Evolutionary conservation across 2,888 invertebrate genomes (phyloP).

Genomic region (Pycnomerus fuliginosus): DNA sequence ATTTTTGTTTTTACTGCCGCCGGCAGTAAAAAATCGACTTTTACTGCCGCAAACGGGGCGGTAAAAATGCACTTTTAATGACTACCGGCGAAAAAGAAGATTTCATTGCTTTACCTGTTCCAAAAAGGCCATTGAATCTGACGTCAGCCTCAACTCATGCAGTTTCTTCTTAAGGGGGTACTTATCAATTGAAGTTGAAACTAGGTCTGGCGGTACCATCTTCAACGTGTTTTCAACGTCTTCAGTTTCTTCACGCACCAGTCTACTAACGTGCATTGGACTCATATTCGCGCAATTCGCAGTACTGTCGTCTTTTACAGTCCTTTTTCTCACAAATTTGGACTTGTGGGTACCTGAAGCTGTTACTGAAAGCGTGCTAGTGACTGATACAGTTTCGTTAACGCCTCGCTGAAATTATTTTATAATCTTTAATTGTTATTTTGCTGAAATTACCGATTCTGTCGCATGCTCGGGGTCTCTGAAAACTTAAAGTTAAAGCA

Average conservation of each 20-base stretch:
- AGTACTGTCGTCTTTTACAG: constrained; percentile 16
- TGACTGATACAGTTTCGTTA: constrained; percentile 26
- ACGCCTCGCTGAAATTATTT: constrained; percentile 16
- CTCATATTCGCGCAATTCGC: constrained; percentile 25
- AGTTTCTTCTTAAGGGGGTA: constrained; percentile 41
- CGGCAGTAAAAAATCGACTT: too few relatives aligned
- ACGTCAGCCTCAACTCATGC: constrained; percentile 38
- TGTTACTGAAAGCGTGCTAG: constrained; percentile 29
- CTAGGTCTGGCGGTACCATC: constrained; percentile 43
- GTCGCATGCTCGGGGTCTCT: constrained; percentile 25
- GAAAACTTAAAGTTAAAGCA: too few relatives aligned
- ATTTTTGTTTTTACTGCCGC: too few relatives aligned
- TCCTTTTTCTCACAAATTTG: constrained; percentile 15
- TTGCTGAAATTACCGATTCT: constrained; percentile 8
- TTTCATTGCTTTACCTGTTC: constrained; percentile 33
- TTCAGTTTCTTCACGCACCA: constrained; percentile 46
- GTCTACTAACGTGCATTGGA: constrained; percentile 36
- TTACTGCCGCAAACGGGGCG: too few relatives aligned
- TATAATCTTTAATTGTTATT: not conserved
- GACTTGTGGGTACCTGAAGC: constrained; percentile 17
- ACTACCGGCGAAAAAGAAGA: too few relatives aligned
- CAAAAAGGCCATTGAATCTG: constrained; percentile 39
- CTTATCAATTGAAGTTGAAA: constrained; percentile 34
- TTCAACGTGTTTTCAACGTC: constrained; percentile 44
- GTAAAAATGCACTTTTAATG: too few relatives aligned